phyloP scores from a whole-genome alignment of 2,113 vertebrate genomes.

The Tachycineta bicolor region DNA sequence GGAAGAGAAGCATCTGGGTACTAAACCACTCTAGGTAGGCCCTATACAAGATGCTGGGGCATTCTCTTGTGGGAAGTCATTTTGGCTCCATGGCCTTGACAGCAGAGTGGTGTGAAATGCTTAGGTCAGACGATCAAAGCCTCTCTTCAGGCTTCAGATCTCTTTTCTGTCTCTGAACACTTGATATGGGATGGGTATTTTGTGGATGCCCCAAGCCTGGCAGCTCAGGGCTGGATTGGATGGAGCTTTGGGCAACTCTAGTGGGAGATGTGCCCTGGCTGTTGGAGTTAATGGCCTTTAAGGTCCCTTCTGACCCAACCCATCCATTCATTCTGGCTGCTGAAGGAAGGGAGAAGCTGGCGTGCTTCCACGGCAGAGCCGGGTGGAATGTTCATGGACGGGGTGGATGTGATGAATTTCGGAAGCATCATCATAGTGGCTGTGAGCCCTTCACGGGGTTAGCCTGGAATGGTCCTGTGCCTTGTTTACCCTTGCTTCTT shows the following conservation, averaged over 20 bases:
- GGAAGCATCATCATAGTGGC: background rate
- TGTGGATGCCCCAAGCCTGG: background rate
- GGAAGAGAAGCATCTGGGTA: background rate
- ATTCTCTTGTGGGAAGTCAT: background rate
- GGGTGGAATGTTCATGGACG: background rate
- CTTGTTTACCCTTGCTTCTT: background rate
- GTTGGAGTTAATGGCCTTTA: background rate
- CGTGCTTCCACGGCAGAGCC: background rate
- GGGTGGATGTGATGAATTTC: background rate
- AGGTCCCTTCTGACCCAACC: background rate
- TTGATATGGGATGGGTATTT: background rate
- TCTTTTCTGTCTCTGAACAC: background rate
- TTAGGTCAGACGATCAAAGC: background rate
- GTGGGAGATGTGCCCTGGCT: background rate
- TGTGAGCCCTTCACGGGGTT: background rate
- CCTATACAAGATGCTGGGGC: background rate
- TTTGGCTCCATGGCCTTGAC: background rate
- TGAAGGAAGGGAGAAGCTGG: background rate
- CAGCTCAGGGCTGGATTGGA: background rate
- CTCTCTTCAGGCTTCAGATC: background rate
- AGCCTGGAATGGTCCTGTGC: background rate
- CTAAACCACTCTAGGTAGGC: background rate
- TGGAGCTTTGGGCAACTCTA: background rate
- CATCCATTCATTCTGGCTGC: background rate
- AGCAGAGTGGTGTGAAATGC: background rate